Evolutionary conservation across 2,113 vertebrate species (phyloP).

Genomic region (Himantopus leucocephalus): DNA sequence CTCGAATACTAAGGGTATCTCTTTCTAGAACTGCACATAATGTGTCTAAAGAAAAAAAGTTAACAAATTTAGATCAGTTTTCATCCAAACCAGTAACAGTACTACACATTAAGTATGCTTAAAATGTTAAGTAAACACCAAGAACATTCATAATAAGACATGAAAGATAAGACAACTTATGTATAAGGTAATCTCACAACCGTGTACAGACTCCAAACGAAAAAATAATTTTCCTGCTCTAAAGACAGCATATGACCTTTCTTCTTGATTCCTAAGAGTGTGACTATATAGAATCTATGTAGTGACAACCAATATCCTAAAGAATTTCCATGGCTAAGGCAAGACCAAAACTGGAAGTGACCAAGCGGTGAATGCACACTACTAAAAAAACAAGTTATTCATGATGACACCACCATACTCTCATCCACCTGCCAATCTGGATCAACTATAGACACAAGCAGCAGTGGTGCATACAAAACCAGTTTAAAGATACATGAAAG

Average conservation of each 20-base stretch:
- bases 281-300: neutral
- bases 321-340: neutral
- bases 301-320: neutral
- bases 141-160: neutral
- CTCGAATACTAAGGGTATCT: conserved; percentile 92
- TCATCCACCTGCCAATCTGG: neutral
- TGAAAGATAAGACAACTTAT: neutral
- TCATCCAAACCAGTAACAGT: neutral
- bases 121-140: neutral
- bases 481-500: neutral
- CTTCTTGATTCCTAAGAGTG: neutral
- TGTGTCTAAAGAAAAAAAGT: conserved; percentile 78
- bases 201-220: neutral
- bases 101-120: neutral
- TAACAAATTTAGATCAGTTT: neutral
- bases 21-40: conserved; percentile 90
- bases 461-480: neutral
- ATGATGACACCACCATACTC: neutral
- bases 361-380: neutral
- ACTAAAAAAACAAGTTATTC: neutral
- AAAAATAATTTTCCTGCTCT: neutral
- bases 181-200: neutral
- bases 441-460: neutral
- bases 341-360: neutral
- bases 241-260: neutral